phyloP scores from a whole-genome alignment of 2,888 invertebrate species.

The Junonia oenone region DNA sequence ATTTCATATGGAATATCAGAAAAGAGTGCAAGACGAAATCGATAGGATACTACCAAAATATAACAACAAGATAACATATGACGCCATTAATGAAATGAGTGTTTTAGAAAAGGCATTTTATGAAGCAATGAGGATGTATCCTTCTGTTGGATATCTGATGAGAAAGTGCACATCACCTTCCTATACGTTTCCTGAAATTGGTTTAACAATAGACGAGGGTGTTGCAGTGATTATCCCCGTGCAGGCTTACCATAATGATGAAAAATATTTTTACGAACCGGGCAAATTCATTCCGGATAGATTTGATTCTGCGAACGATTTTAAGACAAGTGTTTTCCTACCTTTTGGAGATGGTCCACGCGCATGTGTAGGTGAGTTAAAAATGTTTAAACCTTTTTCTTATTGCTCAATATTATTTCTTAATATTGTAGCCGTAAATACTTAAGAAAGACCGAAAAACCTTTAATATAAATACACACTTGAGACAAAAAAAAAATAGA shows the following conservation, averaged over 20 bases:
- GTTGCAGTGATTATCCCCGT: conserved; percentile 57
- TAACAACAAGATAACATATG: conserved; percentile 54
- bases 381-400: no score
- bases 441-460: background rate
- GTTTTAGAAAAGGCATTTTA: conserved; percentile 63
- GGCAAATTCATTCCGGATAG: conserved; percentile 59
- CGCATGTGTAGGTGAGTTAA: conserved; percentile 58
- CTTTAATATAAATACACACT: no score
- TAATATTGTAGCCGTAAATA: background rate
- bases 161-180: conserved; percentile 55
- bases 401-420: no score
- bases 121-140: conserved; percentile 65
- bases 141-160: conserved; percentile 57
- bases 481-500: no score
- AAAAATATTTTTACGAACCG: conserved; percentile 56
- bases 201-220: conserved; percentile 53
- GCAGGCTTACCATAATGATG: conserved; percentile 61
- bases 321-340: conserved; percentile 50
- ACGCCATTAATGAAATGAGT: conserved; percentile 62
- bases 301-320: conserved; percentile 47
- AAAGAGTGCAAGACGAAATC: conserved; percentile 62
- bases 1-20: conserved; percentile 62
- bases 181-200: conserved; percentile 61
- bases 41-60: conserved; percentile 55
- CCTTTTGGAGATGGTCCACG: conserved; percentile 69